These are phyloP conservation scores for Sanderia malayensis DNA, from an alignment of 30 jellyfish, hydroid and myxozoan genomes.

Conservation along the genomic window DNA sequence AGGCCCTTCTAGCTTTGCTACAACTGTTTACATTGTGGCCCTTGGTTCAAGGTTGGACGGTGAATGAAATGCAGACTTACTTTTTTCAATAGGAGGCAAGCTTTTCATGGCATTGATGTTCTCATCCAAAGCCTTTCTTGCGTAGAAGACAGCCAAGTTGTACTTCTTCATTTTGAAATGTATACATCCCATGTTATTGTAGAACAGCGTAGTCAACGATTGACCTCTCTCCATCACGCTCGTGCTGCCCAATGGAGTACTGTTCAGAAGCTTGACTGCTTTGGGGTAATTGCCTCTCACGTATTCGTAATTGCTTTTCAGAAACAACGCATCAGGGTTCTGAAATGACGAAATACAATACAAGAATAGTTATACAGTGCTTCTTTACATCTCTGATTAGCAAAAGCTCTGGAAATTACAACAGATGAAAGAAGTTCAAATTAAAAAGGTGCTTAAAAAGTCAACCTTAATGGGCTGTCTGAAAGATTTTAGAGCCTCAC, in stretches of 20 bases:
- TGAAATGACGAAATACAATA: too few species aligned
- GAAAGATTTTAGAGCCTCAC: too few species aligned
- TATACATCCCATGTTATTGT: constrained; percentile 76
- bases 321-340: constrained; percentile 90
- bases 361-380: too few species aligned
- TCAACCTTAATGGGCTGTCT: too few species aligned
- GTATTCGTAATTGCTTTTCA: constrained; percentile 84
- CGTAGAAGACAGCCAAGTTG: constrained; percentile 73
- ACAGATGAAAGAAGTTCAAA: too few species aligned
- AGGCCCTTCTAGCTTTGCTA: too few species aligned
- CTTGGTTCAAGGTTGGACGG: too few species aligned
- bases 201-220: constrained; percentile 71
- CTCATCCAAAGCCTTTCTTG: constrained; percentile 85
- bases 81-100: constrained; percentile 84
- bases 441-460: too few species aligned
- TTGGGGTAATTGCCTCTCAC: constrained; percentile 81
- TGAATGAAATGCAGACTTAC: too few species aligned
- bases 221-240: constrained; percentile 56
- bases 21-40: too few species aligned
- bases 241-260: constrained; percentile 70
- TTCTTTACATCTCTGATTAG: too few species aligned
- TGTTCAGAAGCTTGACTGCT: constrained; percentile 75
- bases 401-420: too few species aligned
- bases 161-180: constrained; percentile 72
- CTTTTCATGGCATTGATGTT: constrained; percentile 78